These are phyloP conservation scores for Euproctis similis DNA, from an alignment of 2,888 invertebrate species.

Conservation along the genomic window DNA sequence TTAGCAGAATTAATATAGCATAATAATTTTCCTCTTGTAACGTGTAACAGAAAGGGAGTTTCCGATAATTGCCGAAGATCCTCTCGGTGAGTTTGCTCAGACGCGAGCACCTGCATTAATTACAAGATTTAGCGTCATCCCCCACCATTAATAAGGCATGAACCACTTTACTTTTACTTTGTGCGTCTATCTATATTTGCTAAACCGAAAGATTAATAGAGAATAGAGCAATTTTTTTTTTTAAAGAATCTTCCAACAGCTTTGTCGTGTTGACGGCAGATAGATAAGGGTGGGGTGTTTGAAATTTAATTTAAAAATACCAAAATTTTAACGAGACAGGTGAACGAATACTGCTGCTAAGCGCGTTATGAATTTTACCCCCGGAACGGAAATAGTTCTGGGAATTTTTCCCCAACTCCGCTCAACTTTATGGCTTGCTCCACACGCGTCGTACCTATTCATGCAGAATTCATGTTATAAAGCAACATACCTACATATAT, in stretches of 20 bases:
- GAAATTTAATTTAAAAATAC: slow-evolving; percentile 76
- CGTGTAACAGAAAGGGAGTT: slow-evolving; percentile 51
- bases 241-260: slow-evolving; percentile 70
- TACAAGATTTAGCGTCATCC: slow-evolving; percentile 66
- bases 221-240: slow-evolving; percentile 62
- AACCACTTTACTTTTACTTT: slow-evolving; percentile 49
- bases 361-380: slow-evolving; percentile 70
- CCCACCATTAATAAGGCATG: slow-evolving; percentile 64
- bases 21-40: slow-evolving; percentile 48
- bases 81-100: slow-evolving; percentile 41
- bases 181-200: slow-evolving; percentile 52
- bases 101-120: slow-evolving; percentile 67
- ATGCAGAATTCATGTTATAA: slow-evolving; percentile 40
- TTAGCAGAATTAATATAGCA: slow-evolving; percentile 51
- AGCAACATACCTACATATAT: slow-evolving; percentile 25
- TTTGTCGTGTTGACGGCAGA: slow-evolving; percentile 61
- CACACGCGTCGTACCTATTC: slow-evolving; percentile 38
- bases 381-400: slow-evolving; percentile 60
- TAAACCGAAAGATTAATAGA: slow-evolving; percentile 68
- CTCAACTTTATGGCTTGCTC: slow-evolving; percentile 61
- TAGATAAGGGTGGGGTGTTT: too few species aligned
- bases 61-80: slow-evolving; percentile 59
- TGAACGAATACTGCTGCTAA: slow-evolving; percentile 68
- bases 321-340: slow-evolving; percentile 73
- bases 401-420: slow-evolving; percentile 59